These are phyloP conservation scores for Platalea minor DNA, from an alignment of 2,797 vertebrate genomes.

Conservation along the genomic window DNA sequence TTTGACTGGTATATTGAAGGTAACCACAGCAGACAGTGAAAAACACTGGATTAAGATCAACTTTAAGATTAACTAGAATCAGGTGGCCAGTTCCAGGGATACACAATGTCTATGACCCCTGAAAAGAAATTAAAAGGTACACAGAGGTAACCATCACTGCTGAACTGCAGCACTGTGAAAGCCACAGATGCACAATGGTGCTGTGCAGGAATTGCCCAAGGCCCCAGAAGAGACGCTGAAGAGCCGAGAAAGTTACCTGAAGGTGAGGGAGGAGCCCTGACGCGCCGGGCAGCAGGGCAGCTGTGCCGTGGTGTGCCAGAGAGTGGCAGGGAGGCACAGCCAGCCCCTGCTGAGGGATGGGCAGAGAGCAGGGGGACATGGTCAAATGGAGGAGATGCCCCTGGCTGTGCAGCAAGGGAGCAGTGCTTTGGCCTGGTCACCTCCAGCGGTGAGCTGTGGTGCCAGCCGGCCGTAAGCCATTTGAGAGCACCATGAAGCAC, in stretches of 20 bases:
- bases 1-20: not conserved
- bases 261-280: not conserved
- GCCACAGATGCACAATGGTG: accelerated
- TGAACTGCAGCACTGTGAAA: not conserved
- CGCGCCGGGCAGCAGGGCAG: not conserved
- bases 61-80: not conserved
- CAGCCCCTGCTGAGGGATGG: not conserved
- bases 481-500: not conserved
- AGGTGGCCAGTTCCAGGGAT: not conserved
- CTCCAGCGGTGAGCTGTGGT: accelerated
- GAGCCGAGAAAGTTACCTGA: not conserved
- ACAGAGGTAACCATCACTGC: not conserved
- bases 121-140: not conserved
- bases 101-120: not conserved
- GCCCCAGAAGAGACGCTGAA: not conserved
- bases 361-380: not conserved
- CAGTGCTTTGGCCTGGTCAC: accelerated
- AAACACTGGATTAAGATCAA: not conserved
- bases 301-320: not conserved
- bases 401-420: accelerated
- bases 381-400: not conserved
- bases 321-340: not conserved
- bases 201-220: not conserved
- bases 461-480: too few species aligned
- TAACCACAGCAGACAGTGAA: not conserved